phyloP scores from a whole-genome alignment of 2,113 vertebrate genomes.

The Stomatorhinus ivindoensis region DNA sequence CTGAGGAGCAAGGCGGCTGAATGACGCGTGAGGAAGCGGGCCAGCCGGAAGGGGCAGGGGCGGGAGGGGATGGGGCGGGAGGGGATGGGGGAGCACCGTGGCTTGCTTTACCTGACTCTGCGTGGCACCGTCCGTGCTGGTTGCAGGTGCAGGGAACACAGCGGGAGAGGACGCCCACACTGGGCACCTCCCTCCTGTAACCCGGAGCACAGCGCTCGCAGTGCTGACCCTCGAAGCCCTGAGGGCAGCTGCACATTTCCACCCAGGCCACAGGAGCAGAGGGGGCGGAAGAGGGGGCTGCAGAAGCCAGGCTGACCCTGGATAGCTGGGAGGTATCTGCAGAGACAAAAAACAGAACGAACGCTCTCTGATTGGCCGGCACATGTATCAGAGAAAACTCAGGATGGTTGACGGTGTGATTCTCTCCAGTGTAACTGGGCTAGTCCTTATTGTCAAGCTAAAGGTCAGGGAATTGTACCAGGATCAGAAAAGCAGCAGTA shows the following conservation, averaged over 20 bases:
- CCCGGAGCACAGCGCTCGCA: conserved; percentile 73
- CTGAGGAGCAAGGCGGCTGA: not conserved
- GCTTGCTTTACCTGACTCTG: conserved; percentile 64
- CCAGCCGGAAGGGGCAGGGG: not conserved
- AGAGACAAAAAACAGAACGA: not conserved
- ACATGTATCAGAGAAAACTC: not conserved
- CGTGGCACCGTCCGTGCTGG: conserved; percentile 76
- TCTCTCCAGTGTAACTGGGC: not conserved
- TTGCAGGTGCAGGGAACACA: conserved; percentile 83
- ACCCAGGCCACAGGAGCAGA: conserved; percentile 66
- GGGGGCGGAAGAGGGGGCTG: conserved; percentile 32
- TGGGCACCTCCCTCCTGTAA: conserved; percentile 67
- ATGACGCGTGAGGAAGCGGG: not conserved
- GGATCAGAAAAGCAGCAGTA: not conserved
- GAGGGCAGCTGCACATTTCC: conserved; percentile 74
- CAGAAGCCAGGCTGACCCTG: conserved; percentile 61
- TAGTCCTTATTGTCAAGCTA: not conserved
- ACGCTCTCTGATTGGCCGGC: not conserved
- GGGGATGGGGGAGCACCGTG: not conserved
- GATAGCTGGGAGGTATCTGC: conserved; percentile 67
- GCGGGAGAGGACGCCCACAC: conserved; percentile 46
- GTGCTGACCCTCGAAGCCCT: conserved; percentile 69
- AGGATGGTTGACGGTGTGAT: not conserved
- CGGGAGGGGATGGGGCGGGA: not conserved
- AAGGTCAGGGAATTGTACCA: not conserved